Conservation (phyloP, 1,140 invertebrate species). For the Nomia melanderi region DNA sequence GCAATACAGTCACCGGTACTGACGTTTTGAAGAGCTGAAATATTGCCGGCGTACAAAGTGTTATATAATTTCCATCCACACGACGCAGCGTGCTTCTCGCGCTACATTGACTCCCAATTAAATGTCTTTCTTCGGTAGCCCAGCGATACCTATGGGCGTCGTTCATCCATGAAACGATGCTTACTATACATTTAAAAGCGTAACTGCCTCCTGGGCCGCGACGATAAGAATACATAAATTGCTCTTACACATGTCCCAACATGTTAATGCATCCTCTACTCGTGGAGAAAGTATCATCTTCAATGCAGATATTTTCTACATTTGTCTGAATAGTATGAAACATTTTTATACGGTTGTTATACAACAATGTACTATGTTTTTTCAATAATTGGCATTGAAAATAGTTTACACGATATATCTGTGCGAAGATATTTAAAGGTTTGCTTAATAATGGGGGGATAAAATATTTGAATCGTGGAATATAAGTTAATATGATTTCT, state of each 20-base stretch:
- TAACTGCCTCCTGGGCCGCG: conserved; percentile 7
- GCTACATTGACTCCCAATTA: conserved; percentile 13
- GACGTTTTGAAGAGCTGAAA: no score
- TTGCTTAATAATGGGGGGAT: no score
- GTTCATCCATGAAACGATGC: conserved; percentile 1
- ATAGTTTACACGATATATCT: no score
- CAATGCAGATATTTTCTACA: not conserved
- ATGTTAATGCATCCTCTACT: not conserved
- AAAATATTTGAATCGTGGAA: no score
- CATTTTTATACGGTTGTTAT: no score
- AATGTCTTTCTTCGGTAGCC: not conserved
- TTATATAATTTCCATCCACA: not conserved
- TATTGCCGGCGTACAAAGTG: no score
- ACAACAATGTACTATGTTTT: no score
- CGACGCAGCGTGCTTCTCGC: not conserved
- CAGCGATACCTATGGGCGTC: not conserved
- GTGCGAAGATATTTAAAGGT: no score
- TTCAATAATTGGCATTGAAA: no score
- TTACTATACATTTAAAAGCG: not conserved
- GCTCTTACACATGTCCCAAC: not conserved
- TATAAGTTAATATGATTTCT: no score
- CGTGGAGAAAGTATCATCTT: not conserved
- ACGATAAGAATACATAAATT: conserved; percentile 10
- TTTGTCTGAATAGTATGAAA: not conserved
- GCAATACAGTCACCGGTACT: no score